Conservation (phyloP, 2,888 invertebrate genomes). For the Lasioglossum morio region DNA sequence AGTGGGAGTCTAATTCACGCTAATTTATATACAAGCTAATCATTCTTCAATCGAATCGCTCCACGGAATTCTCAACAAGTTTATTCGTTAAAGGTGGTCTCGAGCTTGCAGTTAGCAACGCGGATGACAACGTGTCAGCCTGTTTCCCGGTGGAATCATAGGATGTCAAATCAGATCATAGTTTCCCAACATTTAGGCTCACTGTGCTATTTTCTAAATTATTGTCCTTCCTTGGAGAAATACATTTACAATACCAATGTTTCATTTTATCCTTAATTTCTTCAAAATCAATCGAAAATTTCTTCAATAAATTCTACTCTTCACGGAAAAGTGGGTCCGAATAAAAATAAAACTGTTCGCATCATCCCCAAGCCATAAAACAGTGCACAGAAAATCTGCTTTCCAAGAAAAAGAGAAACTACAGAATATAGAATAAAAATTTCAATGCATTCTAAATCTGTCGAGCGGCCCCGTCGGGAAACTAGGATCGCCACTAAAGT, state of each 20-base stretch:
- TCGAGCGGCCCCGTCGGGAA: not conserved
- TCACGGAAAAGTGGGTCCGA: not conserved
- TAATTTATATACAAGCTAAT: not conserved
- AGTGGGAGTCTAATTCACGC: not conserved
- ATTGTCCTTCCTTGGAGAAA: not conserved
- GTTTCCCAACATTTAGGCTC: conserved; percentile 1
- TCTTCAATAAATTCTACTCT: not conserved
- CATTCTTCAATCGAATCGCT: not conserved
- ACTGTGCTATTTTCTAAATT: not conserved
- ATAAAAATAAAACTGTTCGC: not conserved
- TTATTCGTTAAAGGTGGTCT: conserved; percentile 2
- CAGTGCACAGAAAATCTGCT: not conserved
- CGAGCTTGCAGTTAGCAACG: not conserved
- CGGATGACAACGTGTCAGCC: not conserved
- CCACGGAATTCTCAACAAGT: not conserved
- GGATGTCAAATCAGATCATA: conserved; percentile 1
- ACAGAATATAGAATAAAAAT: not conserved
- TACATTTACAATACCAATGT: not conserved
- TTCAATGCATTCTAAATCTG: not conserved
- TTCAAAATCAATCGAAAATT: not conserved
- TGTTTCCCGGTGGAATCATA: not conserved
- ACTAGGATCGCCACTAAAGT: not conserved
- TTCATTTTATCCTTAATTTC: not conserved
- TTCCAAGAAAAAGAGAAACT: not conserved
- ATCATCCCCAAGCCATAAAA: not conserved